Conservation (phyloP, 1,140 invertebrate genomes). For the Triops cancriformis region DNA sequence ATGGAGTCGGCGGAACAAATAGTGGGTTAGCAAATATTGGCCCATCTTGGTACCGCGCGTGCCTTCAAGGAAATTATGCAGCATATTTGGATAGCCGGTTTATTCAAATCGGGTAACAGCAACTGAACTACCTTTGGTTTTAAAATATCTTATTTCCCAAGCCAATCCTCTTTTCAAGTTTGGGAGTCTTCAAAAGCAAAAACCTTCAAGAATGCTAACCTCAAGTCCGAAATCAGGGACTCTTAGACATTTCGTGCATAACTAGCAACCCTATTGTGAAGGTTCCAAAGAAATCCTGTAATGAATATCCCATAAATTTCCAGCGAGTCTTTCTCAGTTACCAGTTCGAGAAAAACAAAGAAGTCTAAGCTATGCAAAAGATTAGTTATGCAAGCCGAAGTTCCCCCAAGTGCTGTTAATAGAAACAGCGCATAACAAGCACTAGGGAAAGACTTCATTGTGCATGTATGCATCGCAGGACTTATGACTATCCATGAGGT, state of each 20-base stretch:
- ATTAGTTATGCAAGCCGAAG: constrained; percentile 1
- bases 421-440: neutral
- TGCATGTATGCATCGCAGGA: neutral
- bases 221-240: neutral
- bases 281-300: neutral
- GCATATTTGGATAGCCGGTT: too few species aligned
- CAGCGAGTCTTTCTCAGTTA: neutral
- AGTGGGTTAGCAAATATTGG: neutral
- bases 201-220: neutral
- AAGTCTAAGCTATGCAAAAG: neutral
- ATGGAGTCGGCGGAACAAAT: neutral
- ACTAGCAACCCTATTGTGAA: neutral
- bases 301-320: neutral
- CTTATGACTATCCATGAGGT: constrained; percentile 8
- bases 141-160: too few species aligned
- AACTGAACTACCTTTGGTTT: too few species aligned
- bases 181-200: neutral
- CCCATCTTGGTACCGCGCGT: neutral
- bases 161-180: too few species aligned
- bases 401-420: neutral
- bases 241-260: neutral
- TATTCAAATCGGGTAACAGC: too few species aligned
- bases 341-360: neutral
- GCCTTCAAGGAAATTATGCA: too few species aligned
- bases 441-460: neutral